Base-by-base conservation (phyloP, 2,888 invertebrate species). In the Listrodromus nycthemerus region DNA sequence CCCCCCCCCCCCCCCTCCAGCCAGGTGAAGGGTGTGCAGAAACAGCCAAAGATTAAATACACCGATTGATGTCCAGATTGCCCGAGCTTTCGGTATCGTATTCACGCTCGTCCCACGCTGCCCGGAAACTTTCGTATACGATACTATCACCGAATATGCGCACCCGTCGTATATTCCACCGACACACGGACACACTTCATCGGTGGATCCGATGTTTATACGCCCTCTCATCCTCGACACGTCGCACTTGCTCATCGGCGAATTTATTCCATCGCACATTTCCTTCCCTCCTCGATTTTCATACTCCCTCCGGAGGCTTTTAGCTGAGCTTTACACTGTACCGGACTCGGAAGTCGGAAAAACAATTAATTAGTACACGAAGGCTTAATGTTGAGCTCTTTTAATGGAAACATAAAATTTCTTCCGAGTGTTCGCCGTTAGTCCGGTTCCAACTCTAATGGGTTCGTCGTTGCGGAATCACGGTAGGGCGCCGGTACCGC, bases 1-100 rank as follows among this genome's bases (percentile, higher is more conserved):
- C 87, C 87, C 80, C 63, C 61, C 73, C 45, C 50, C 19, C 50
- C 66, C 66, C 58, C 58, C 75, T 48, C 66, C 74, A 48, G 61
- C 73, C 67, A 66, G 58, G 27, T 65, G 13, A n/a, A 50, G 4
- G n/a, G 50, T 41, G 33, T 24, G 33, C n/a, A 33, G 24, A 75
- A 61, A 52, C 33, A 33, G 24, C 41, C 19, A 65, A 58, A 37
- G 61, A 65, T 24, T 48, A 70, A 45, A 30, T 21, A 63, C 50
- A 55, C 70, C 33, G 58, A 21, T 45, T 8, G 65, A 78, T 50
- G 41, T 52, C 21, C 58, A 37, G 21, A 67, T 37, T 73, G 24
- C 33, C 19, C 30, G 52, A 70, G 8, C 45, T 50, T 66, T 41
- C 50, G 27, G 45, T 52, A 75, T 80, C 65, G 45, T 37, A 65